Percentiles rank a stretch among this genome's conserved stretches.
phyloP scores from a whole-genome alignment of 2,797 vertebrate species.

The Smutsia gigantea region DNA sequence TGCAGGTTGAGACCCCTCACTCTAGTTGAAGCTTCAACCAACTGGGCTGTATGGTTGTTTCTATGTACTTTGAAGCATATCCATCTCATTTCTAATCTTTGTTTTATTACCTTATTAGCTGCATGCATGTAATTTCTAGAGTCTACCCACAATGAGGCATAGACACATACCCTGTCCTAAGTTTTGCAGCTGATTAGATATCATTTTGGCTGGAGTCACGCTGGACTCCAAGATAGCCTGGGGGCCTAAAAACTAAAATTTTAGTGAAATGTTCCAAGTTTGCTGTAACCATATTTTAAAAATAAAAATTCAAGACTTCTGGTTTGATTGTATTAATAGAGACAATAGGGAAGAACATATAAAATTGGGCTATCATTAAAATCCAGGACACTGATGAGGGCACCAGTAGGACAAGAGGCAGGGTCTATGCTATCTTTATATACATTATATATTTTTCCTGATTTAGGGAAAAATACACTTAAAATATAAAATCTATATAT shows the following conservation, averaged over 20 bases:
- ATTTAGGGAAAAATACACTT: not conserved
- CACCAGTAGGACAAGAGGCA: not conserved
- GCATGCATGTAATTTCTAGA: not conserved
- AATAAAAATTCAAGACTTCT: not conserved
- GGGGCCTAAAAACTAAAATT: conserved; percentile 15
- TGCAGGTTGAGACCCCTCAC: not conserved
- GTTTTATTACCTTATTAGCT: not conserved
- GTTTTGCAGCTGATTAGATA: not conserved
- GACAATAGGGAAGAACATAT: not conserved
- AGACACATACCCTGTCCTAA: not conserved
- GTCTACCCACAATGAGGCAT: not conserved
- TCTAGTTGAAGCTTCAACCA: not conserved
- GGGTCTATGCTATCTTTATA: not conserved
- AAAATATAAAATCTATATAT: not conserved
- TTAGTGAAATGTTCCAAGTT: conserved; percentile 19
- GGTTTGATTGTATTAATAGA: not conserved
- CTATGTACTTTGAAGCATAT: not conserved
- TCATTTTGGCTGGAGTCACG: conserved; percentile 20
- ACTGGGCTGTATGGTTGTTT: not conserved
- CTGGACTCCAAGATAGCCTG: not conserved
- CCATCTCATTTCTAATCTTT: not conserved
- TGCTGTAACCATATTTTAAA: not conserved
- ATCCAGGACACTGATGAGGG: not conserved
- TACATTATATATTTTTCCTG: not conserved
- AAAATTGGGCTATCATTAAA: not conserved